phyloP scores from a whole-genome alignment of 2,797 vertebrate species.

The Gymnothorax reevesii region DNA sequence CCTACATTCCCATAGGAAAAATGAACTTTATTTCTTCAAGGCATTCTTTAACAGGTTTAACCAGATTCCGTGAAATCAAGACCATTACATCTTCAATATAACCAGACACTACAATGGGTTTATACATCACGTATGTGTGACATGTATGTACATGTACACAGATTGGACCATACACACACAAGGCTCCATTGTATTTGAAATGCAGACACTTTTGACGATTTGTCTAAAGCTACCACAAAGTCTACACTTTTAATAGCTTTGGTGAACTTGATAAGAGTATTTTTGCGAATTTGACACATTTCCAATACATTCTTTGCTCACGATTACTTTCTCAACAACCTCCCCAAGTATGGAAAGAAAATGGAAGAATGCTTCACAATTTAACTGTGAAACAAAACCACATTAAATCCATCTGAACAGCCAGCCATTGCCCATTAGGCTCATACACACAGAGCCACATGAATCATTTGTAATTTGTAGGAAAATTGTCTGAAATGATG shows the following conservation, averaged over 20 bases:
- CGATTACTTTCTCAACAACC: conserved; percentile 13
- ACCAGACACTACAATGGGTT: conserved; percentile 60
- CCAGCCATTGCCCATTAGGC: neutral
- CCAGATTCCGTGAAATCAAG: conserved; percentile 61
- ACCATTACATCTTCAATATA: conserved; percentile 60
- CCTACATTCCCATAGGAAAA: conserved; percentile 48
- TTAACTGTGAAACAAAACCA: conserved; percentile 14
- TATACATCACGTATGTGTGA: conserved; percentile 53
- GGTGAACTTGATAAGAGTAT: conserved; percentile 58
- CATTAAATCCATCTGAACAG: conserved; percentile 2
- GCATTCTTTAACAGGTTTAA: conserved; percentile 64
- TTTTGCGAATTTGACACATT: conserved; percentile 29
- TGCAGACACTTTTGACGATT: conserved; percentile 38
- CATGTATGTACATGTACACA: conserved; percentile 36
- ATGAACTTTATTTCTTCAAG: conserved; percentile 62
- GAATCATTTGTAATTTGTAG: neutral
- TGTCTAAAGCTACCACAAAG: conserved; percentile 60
- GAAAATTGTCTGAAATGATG: conserved; percentile 13
- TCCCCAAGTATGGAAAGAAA: conserved; percentile 13
- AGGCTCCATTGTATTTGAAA: conserved; percentile 52
- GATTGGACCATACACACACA: conserved; percentile 50
- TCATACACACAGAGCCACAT: conserved; percentile 9
- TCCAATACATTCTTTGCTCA: conserved; percentile 31
- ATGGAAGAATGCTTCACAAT: neutral
- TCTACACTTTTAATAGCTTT: conserved; percentile 68